Evolutionary conservation across 2,888 invertebrate species (phyloP).

Genomic region (Nudaria mundana): DNA sequence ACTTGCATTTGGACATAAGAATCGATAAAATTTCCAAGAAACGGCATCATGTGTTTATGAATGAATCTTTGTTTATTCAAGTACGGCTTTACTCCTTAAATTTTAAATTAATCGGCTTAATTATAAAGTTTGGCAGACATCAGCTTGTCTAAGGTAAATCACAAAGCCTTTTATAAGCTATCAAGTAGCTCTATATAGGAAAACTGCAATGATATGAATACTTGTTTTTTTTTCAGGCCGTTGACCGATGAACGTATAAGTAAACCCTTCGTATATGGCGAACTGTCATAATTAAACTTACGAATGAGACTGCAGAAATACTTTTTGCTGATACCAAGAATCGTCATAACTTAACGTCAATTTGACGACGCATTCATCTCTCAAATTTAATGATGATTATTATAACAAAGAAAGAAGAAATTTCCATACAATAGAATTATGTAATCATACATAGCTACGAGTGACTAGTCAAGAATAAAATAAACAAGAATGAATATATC

Average conservation of each 20-base stretch:
- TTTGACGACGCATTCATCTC: constrained; percentile 46
- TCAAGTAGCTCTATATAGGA: constrained; percentile 63
- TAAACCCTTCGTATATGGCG: constrained; percentile 72
- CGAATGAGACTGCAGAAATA: constrained; percentile 67
- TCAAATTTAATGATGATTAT: constrained; percentile 45
- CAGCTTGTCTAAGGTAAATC: constrained; percentile 45
- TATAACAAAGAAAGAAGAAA: constrained; percentile 26
- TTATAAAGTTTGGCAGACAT: constrained; percentile 47
- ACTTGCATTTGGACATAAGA: constrained; percentile 64
- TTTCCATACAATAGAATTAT: constrained; percentile 40
- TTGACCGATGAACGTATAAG: constrained; percentile 51
- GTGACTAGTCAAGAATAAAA: constrained; percentile 1
- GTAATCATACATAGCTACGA: constrained; percentile 16
- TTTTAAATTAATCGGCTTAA: too few species aligned
- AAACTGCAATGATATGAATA: constrained; percentile 49
- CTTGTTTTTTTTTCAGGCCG: constrained; percentile 58
- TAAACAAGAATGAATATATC: too few species aligned
- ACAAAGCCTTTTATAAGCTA: constrained; percentile 54
- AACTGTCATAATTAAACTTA: constrained; percentile 79
- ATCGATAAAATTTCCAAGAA: constrained; percentile 43
- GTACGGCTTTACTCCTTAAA: too few species aligned
- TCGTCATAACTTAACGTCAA: constrained; percentile 72
- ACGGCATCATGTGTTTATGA: constrained; percentile 11
- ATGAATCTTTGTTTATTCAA: too few species aligned
- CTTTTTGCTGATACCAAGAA: constrained; percentile 65